These are phyloP conservation scores for Drosophila parthenogenetica DNA, from an alignment of 2,888 invertebrate species.

Conservation along the genomic window DNA sequence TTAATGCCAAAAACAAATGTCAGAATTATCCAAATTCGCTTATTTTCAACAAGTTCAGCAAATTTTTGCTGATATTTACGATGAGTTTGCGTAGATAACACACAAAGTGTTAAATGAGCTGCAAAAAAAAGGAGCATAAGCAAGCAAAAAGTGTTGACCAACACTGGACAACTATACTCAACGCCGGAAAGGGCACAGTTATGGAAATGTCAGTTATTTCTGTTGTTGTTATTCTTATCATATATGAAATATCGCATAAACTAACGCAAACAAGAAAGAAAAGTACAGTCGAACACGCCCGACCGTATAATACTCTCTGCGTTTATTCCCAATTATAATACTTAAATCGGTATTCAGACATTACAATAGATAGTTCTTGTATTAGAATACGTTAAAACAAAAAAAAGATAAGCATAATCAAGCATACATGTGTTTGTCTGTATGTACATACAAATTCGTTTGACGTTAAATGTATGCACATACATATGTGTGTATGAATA, in stretches of 20 bases:
- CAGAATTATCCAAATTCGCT: conserved; percentile 40
- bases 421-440: too few relatives aligned
- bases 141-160: conserved; percentile 34
- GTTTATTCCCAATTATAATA: too few relatives aligned
- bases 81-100: conserved; percentile 39
- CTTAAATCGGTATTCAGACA: too few relatives aligned
- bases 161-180: conserved; percentile 29
- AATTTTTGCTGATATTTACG: conserved; percentile 25
- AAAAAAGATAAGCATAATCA: too few relatives aligned
- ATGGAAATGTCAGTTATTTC: conserved; percentile 62
- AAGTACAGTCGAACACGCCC: too few relatives aligned
- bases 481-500: too few relatives aligned
- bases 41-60: conserved; percentile 14
- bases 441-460: too few relatives aligned
- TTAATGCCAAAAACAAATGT: conserved; percentile 36
- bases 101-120: conserved; percentile 66
- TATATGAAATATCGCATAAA: conserved; percentile 78
- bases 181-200: conserved; percentile 9
- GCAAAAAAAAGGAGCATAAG: conserved; percentile 44
- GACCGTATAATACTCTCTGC: too few relatives aligned
- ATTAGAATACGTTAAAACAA: too few relatives aligned
- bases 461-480: too few relatives aligned
- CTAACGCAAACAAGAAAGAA: too few relatives aligned
- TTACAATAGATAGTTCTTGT: too few relatives aligned
- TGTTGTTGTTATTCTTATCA: conserved; percentile 61